Percentiles rank a stretch among this genome's conserved stretches.
These are phyloP conservation scores for Heliornis fulica DNA, from an alignment of 2,113 vertebrate species.

Conservation along the genomic window DNA sequence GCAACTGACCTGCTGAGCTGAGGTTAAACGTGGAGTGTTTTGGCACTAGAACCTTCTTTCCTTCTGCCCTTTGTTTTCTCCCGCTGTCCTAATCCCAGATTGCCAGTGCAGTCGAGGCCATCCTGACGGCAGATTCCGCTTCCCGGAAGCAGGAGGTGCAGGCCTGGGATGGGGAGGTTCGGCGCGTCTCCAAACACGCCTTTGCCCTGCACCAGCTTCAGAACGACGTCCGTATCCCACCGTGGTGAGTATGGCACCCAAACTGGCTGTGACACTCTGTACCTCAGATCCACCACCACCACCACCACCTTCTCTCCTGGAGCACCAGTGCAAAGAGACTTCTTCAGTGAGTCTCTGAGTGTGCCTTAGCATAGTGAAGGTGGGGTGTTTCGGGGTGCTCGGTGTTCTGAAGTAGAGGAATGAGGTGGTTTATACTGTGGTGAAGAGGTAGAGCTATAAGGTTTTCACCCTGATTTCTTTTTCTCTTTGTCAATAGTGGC, in stretches of 20 bases:
- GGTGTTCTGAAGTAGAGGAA: not conserved
- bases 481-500: slow-evolving; percentile 73
- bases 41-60: not conserved
- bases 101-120: slow-evolving; percentile 87
- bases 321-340: not conserved
- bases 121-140: slow-evolving; percentile 92
- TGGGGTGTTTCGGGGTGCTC: not conserved
- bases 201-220: slow-evolving; percentile 91
- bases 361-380: not conserved
- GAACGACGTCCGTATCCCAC: slow-evolving; percentile 92
- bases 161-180: slow-evolving; percentile 96
- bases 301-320: not conserved
- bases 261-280: not conserved
- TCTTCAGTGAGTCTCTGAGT: not conserved
- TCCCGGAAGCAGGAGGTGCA: slow-evolving; percentile 93
- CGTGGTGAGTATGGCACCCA: slow-evolving; percentile 79
- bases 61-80: not conserved
- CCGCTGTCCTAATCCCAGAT: slow-evolving; percentile 74
- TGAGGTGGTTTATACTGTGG: accelerated
- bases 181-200: slow-evolving; percentile 91
- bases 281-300: not conserved
- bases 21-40: not conserved
- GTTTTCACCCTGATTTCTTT: not conserved
- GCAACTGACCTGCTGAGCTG: not conserved
- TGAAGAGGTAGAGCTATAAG: not conserved